phyloP scores from a whole-genome alignment of 1,140 invertebrate species.

The Zaprionus ghesquierei region DNA sequence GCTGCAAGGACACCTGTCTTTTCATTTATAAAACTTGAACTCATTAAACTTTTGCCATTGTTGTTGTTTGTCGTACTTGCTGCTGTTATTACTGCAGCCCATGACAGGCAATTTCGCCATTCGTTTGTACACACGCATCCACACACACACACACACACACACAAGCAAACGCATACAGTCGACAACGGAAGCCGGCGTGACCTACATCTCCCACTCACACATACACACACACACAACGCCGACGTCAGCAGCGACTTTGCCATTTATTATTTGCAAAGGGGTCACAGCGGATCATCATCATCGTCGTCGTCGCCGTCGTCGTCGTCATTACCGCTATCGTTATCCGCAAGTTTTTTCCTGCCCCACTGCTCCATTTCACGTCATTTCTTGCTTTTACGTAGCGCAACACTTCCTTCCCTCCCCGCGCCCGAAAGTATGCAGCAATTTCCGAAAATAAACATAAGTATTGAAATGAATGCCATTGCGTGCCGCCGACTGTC shows the following conservation, averaged over 20 bases:
- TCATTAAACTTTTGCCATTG: constrained; percentile 74
- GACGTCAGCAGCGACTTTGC: constrained; percentile 18
- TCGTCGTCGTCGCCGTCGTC: constrained; percentile 24
- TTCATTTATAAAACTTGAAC: constrained; percentile 76
- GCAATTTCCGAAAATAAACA: constrained; percentile 73
- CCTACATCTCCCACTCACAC: constrained; percentile 32
- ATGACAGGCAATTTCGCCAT: constrained; percentile 65
- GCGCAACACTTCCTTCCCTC: background rate
- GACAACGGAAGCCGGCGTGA: constrained; percentile 27
- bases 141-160: background rate
- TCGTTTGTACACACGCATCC: constrained; percentile 38
- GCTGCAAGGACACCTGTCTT: constrained; percentile 60
- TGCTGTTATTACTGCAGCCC: constrained; percentile 40
- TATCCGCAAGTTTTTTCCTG: constrained; percentile 8
- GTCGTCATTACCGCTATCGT: constrained; percentile 6
- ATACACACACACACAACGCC: constrained; percentile 11
- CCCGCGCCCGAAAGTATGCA: constrained; percentile 66
- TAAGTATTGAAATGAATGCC: constrained; percentile 53
- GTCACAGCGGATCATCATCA: constrained; percentile 39
- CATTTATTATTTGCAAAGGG: constrained; percentile 47
- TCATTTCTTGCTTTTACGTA: constrained; percentile 26
- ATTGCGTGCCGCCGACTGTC: constrained; percentile 62
- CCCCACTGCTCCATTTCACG: constrained; percentile 13
- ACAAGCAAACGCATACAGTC: constrained; percentile 25
- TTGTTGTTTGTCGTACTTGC: constrained; percentile 29